Conservation (phyloP, 2,888 invertebrate genomes). For the Thymelicus sylvestris region DNA sequence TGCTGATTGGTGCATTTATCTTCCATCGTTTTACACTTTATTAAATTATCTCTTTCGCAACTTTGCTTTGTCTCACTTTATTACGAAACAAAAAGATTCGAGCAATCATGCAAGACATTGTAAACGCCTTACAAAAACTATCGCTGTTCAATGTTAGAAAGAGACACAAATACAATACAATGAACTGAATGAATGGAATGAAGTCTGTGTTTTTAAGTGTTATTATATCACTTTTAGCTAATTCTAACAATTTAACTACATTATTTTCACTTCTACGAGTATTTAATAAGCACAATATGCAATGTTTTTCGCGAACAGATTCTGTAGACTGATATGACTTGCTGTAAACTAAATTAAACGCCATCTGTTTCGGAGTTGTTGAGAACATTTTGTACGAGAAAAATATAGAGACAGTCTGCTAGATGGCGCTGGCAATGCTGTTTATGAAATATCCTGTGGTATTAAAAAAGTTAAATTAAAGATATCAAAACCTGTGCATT, state of each 20-base stretch:
- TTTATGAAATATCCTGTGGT: too few relatives aligned
- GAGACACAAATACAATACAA: conserved; percentile 8
- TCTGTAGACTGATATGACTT: not conserved
- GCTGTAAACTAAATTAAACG: not conserved
- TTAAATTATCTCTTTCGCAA: not conserved
- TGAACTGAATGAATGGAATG: not conserved
- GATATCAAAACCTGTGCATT: too few relatives aligned
- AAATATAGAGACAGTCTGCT: not conserved
- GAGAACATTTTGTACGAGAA: too few relatives aligned
- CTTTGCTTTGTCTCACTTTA: conserved; percentile 16
- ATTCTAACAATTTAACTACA: not conserved
- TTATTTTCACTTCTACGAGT: not conserved
- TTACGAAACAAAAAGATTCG: conserved; percentile 7
- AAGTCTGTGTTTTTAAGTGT: not conserved
- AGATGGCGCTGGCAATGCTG: conserved; percentile 38
- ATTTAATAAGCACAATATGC: not conserved
- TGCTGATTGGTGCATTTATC: not conserved
- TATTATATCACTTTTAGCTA: too few relatives aligned
- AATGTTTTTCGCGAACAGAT: not conserved
- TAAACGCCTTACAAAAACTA: not conserved
- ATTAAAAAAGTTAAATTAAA: too few relatives aligned
- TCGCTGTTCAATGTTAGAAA: not conserved
- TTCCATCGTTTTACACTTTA: conserved; percentile 12
- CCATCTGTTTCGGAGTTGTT: not conserved
- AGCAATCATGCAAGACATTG: not conserved